phyloP scores from a whole-genome alignment of 2,113 vertebrate species.

The Grallaria varia region DNA sequence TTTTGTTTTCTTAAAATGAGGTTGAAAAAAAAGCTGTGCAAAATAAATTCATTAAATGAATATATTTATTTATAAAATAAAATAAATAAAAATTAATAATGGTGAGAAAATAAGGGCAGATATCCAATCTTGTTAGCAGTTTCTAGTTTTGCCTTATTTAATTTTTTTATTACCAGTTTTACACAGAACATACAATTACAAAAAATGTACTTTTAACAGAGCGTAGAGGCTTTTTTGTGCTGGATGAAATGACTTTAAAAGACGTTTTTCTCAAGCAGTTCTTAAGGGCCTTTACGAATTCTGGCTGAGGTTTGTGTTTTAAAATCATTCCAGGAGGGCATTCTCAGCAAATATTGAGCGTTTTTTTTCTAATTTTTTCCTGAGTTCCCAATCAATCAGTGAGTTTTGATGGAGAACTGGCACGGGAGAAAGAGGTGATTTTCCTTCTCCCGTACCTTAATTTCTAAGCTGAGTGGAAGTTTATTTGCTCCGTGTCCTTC shows the following conservation, averaged over 20 bases:
- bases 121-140: not conserved
- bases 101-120: not conserved
- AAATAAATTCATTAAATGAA: no score
- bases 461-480: not conserved
- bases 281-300: not conserved
- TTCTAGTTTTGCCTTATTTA: not conserved
- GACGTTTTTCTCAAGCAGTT: not conserved
- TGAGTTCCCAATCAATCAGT: not conserved
- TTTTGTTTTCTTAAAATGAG: conserved; percentile 10
- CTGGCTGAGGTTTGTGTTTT: not conserved
- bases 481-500: not conserved
- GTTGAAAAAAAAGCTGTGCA: conserved; percentile 20
- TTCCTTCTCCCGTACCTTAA: not conserved
- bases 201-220: not conserved
- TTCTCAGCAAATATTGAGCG: not conserved
- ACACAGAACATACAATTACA: not conserved
- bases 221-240: not conserved
- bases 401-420: not conserved
- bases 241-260: not conserved
- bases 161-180: not conserved
- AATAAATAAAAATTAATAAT: not conserved
- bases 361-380: not conserved
- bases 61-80: no score
- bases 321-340: no score
- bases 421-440: not conserved